Evolutionary conservation across 2,113 vertebrate genomes (phyloP).

Genomic region (Isichthys henryi): DNA sequence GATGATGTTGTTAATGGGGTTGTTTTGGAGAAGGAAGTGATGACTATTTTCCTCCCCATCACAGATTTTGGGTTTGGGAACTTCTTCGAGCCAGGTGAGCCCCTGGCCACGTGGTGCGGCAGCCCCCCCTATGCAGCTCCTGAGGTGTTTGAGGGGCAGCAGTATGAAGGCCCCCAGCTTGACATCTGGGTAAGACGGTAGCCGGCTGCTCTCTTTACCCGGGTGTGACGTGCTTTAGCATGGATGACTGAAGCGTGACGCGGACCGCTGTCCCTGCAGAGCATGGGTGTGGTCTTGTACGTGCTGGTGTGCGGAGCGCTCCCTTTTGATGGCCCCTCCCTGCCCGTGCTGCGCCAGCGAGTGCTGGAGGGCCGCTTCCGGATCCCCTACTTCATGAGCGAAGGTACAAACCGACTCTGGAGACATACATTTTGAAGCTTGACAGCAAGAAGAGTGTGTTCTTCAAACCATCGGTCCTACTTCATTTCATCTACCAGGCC

Average conservation of each 20-base stretch:
- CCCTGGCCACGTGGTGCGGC: conserved; percentile 90
- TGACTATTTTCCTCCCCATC: not conserved
- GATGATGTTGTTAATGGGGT: not conserved
- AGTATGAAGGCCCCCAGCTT: conserved; percentile 95
- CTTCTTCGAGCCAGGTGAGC: conserved; percentile 90
- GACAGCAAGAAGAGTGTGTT: not conserved
- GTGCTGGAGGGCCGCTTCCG: conserved; percentile 78
- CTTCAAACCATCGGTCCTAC: not conserved
- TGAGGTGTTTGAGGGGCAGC: conserved; percentile 94
- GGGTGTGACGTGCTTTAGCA: not conserved
- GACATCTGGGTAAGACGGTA: conserved; percentile 85
- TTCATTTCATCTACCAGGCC: not conserved
- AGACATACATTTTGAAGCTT: not conserved
- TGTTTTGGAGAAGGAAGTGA: not conserved
- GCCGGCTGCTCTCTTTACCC: not conserved
- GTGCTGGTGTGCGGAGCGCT: conserved; percentile 76
- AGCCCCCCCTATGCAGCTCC: conserved; percentile 96
- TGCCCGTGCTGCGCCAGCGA: conserved; percentile 71
- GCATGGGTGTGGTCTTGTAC: conserved; percentile 78
- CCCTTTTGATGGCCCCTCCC: conserved; percentile 74
- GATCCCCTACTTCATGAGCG: conserved; percentile 83
- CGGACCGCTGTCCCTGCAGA: conserved; percentile 46
- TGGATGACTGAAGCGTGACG: not conserved
- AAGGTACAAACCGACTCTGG: conserved; percentile 55
- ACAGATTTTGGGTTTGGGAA: conserved; percentile 98